A percentile compares a stretch with the other conserved stretches of the same genome.
These are phyloP conservation scores for Drosophila gaucha DNA, from an alignment of 2,888 invertebrate genomes.

Conservation along the genomic window DNA sequence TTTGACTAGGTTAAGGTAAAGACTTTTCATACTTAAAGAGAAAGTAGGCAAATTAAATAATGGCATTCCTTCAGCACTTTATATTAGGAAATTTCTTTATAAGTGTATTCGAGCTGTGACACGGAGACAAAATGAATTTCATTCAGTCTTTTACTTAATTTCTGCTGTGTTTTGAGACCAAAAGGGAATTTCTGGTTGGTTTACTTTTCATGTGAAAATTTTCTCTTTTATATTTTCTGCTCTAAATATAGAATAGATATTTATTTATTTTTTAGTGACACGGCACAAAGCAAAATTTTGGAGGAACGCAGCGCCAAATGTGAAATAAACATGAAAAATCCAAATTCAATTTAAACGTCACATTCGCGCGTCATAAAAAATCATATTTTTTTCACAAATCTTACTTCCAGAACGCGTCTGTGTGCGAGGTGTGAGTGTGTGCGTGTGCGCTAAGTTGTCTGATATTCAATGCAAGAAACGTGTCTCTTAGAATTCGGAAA, in stretches of 20 bases:
- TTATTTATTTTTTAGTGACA: slow-evolving; percentile 18
- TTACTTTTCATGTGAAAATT: neutral
- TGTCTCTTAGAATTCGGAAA: slow-evolving; percentile 56
- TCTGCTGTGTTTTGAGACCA: neutral
- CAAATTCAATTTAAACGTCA: slow-evolving; percentile 67
- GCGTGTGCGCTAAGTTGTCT: slow-evolving; percentile 6
- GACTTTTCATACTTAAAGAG: no score
- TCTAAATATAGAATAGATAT: slow-evolving; percentile 35
- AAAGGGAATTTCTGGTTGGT: neutral
- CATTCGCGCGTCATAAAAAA: slow-evolving; percentile 50
- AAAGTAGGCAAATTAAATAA: no score
- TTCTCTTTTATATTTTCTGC: slow-evolving; percentile 10
- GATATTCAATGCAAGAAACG: slow-evolving; percentile 73
- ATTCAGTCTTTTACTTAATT: neutral
- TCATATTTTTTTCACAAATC: slow-evolving; percentile 47
- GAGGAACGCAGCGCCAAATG: slow-evolving; percentile 5
- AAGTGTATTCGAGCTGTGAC: neutral
- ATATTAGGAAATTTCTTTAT: neutral
- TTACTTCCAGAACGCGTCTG: neutral
- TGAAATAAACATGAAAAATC: slow-evolving; percentile 51
- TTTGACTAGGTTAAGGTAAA: no score
- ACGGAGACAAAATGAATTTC: neutral
- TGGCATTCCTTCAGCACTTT: no score
- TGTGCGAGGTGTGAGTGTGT: neutral
- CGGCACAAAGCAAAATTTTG: slow-evolving; percentile 11